Conservation (phyloP, 2,113 vertebrate genomes). For the Ictalurus furcatus region DNA sequence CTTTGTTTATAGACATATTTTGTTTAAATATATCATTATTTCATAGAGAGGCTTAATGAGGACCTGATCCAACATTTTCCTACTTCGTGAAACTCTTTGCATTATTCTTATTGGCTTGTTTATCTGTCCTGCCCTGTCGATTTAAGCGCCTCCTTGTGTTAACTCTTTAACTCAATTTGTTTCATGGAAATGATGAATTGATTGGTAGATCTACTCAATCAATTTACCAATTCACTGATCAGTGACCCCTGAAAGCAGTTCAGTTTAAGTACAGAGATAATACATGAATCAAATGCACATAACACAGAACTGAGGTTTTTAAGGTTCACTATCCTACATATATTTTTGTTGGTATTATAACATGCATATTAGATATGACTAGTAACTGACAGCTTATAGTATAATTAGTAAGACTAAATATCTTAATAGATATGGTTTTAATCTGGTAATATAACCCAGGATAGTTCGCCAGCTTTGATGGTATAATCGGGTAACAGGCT, state of each 20-base stretch:
- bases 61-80: not conserved
- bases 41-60: not conserved
- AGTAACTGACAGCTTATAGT: not conserved
- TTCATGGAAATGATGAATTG: conserved; percentile 59
- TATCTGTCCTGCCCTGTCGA: not conserved
- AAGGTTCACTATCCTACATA: not conserved
- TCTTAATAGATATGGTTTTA: not conserved
- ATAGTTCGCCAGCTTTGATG: not conserved
- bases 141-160: not conserved
- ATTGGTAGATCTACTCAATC: conserved; percentile 57
- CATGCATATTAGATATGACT: not conserved
- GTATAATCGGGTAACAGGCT: not conserved
- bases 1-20: not conserved
- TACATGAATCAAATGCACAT: not conserved
- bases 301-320: not conserved
- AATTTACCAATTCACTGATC: conserved; percentile 44
- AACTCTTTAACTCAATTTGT: conserved; percentile 27
- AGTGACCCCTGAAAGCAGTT: not conserved
- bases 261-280: not conserved
- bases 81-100: not conserved
- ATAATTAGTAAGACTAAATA: not conserved
- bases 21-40: not conserved
- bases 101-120: not conserved
- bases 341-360: not conserved
- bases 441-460: not conserved